Evolutionary conservation across 2,797 vertebrate genomes (phyloP), one percentile per base, ranked within the genome.

Genomic region (Argentina silus): DNA sequence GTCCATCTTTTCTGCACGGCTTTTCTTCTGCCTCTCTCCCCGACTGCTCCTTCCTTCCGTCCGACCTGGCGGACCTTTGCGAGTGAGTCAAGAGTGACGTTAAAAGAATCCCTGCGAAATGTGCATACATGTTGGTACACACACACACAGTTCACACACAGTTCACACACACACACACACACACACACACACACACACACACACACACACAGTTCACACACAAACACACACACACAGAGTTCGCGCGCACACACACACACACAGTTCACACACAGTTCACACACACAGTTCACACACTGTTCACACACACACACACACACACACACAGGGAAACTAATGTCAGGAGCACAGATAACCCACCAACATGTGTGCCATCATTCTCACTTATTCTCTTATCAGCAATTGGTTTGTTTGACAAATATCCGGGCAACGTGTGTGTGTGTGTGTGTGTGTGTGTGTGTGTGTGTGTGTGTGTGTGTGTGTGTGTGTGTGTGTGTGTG

Each of bases 391-490:
- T 56, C 70, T 79, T 72, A 76, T 77, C 68, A 47, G 69, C 48
- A 57, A n/a, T 70, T 67, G 68, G 65, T 71, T 73, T 60, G 56
- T 79, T 77, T 72, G 81, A 63, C 72, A 77, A 74, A 23, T 9
- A 6, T 61, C 27, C 27, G 27, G 27, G 27, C 1, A 36, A 36
- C n/a, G 57, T 60, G 57, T 60, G 57, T 60, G 5, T 60, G 57
- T 44, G 48, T 66, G 51, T 60, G 57, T 57, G 11, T 57, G 14
- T 57, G 55, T 55, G 69, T 42, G 69, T 50, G 48, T 15, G 3
- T 17, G 53, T 3, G 14, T 56, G 9, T 19, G 56, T 59, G 56
- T 8, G 56, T 21, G 7, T 3, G 56, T 57, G 56, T 57, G 17
- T 57, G 53, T 5, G 53, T 17, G 53, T 19, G 53, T n/a, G n/a